Base-by-base conservation (phyloP, 2,797 vertebrate genomes). In the Brotogeris chrysoptera region DNA sequence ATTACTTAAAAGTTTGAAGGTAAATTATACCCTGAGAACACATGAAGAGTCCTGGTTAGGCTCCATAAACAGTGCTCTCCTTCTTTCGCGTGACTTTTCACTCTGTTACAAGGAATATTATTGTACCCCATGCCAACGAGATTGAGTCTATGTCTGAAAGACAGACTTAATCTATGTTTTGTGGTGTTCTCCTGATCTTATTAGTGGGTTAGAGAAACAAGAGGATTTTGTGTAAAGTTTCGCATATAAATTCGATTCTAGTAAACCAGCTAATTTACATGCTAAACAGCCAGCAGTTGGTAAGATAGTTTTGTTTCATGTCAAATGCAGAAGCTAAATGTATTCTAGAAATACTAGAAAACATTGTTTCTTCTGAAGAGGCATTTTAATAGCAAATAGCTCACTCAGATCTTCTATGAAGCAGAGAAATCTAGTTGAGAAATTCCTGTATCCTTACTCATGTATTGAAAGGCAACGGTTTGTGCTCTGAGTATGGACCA, bases 221-320 rank as follows among this genome's bases (percentile, higher is more conserved):
- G 89, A 96, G 94, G 86, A 88, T 96, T 96, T 65, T 88, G 69
- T 94, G 91, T 86, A 85, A 94, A 86, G 83, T 96, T 96, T 95
- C 64, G 0, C 84, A 77, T 94, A 86, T 94, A 95, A 95, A 91
- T 83, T 94, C 43, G 66, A 12, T 82, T 91, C 46, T 63, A 90
- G 78, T 93, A 91, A 96, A 95, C 84, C 82, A 65, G 84, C 89
- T 92, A 90, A 92, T 97, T 96, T 93, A 66, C 87, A 86, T 90
- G 61, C 77, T 93, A 90, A 94, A 68, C 49, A 91, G 57, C 18
- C 65, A 86, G 66, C 52, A 63, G 53, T 91, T 73, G n/a, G 64
- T 85, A 76, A 81, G 49, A 72, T 11, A 70, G 57, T 55, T 89
- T 72, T 87, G 72, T 84, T 90, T 78, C 25, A 32, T 50, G 11